Base-by-base conservation (phyloP, 2,888 invertebrate species). In the Lumbricus terrestris region DNA sequence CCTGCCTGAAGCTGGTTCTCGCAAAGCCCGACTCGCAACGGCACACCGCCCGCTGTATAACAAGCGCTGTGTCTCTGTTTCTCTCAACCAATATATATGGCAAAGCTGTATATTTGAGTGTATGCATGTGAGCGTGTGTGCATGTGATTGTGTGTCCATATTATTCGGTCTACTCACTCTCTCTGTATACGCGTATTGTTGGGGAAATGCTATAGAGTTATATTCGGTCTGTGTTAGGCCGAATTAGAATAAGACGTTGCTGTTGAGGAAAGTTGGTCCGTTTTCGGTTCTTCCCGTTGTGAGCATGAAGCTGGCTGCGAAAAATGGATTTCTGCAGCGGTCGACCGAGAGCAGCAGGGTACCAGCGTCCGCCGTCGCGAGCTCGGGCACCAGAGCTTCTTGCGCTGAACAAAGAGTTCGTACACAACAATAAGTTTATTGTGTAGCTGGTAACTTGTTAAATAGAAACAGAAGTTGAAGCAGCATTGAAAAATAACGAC, bases 51-150 rank as follows among this genome's bases (percentile, higher is more conserved):
- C 89, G 47, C 82, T 89, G 88, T 90, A 88, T 90, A 88, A 88
- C 90, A 88, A 88, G 88, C 90, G 38, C 69, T 54, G 40, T 47
- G 38, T 90, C 85, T 88, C 54, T 85, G n/a, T 33, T 33, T 85
- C 85, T 85, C 85, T 85, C 85, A 29, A 35, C 35, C 85, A 85
- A 34, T 85, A 37, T 37, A n/a, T n/a, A 69, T 11, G n/a, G 37
- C n/a, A 33, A 85, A 37, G 34, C 85, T 85, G 37, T 85, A 35
- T 85, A 85, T 85, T 23, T 85, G 85, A 34, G 23, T 23, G 20
- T 83, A 35, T 85, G 85, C n/a, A 85, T 37, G 85, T 85, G 35
- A 34, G 85, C 35, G 85, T 85, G 34, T 85, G 85, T 85, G 34
- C 83, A 33, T 85, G 34, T 85, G 85, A 20, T 85, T 85, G 85